Evolutionary conservation across 2,113 vertebrate genomes (phyloP).

Genomic region (Cathartes aura): DNA sequence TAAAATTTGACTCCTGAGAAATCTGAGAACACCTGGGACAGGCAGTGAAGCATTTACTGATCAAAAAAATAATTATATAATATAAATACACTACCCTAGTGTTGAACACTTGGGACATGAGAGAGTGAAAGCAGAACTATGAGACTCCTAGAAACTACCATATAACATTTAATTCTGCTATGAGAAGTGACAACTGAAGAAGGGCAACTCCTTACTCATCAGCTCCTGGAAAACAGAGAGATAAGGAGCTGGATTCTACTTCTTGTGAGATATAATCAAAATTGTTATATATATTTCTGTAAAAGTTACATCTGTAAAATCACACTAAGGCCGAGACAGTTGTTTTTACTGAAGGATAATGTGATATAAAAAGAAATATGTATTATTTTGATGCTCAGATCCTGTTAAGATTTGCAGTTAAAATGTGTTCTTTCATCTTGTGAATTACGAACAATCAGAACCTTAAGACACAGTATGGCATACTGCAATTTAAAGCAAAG

Average conservation of each 20-base stretch:
- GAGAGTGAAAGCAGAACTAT: background rate
- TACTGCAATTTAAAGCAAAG: background rate
- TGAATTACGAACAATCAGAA: background rate
- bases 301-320: background rate
- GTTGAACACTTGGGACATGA: background rate
- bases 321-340: background rate
- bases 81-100: background rate
- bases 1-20: background rate
- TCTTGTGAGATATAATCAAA: background rate
- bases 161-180: background rate
- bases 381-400: background rate
- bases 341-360: background rate
- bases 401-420: background rate
- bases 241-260: background rate
- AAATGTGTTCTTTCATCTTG: background rate
- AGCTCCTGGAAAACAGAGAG: background rate
- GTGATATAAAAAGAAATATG: background rate
- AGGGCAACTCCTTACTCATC: background rate
- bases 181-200: background rate
- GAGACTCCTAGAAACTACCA: background rate
- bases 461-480: background rate
- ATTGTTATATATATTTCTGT: background rate
- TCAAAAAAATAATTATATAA: background rate
- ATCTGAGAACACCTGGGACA: background rate
- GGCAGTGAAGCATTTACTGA: background rate